Conservation (phyloP, 2,113 vertebrate species). For the Astur gentilis region DNA sequence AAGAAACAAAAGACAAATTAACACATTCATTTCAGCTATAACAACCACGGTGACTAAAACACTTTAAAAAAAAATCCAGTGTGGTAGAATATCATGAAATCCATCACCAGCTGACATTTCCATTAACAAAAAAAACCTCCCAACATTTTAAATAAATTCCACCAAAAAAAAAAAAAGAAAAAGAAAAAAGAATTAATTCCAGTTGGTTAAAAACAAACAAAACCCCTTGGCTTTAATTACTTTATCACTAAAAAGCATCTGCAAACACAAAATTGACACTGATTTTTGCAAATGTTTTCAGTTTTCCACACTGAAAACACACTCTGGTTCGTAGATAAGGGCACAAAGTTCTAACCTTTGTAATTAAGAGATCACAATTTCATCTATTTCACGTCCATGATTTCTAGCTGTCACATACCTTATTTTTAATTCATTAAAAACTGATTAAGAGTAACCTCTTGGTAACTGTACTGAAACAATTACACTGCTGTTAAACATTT, state of each 20-base stretch:
- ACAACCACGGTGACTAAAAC: background rate
- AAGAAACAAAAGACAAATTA: conserved; percentile 25
- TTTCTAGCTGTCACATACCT: background rate
- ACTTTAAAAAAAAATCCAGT: background rate
- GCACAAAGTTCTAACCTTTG: background rate
- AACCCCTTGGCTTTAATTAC: background rate
- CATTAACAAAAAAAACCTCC: background rate
- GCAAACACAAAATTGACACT: background rate
- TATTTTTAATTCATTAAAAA: background rate
- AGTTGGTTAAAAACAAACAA: too few relatives aligned
- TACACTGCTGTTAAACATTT: background rate
- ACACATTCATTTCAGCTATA: background rate
- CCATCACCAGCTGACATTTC: background rate
- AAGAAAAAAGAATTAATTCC: background rate
- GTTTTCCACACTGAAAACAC: background rate
- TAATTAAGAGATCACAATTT: background rate
- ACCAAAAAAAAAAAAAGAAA: background rate
- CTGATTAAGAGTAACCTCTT: background rate
- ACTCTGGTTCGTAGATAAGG: background rate
- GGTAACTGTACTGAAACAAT: background rate
- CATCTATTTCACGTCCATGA: fast-evolving
- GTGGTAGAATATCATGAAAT: background rate
- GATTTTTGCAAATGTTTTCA: background rate
- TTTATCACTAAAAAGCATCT: background rate
- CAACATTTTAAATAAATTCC: background rate